Percentiles rank a stretch among this genome's conserved stretches.
phyloP scores from a whole-genome alignment of 2,113 vertebrate genomes.

The Etia nguti region DNA sequence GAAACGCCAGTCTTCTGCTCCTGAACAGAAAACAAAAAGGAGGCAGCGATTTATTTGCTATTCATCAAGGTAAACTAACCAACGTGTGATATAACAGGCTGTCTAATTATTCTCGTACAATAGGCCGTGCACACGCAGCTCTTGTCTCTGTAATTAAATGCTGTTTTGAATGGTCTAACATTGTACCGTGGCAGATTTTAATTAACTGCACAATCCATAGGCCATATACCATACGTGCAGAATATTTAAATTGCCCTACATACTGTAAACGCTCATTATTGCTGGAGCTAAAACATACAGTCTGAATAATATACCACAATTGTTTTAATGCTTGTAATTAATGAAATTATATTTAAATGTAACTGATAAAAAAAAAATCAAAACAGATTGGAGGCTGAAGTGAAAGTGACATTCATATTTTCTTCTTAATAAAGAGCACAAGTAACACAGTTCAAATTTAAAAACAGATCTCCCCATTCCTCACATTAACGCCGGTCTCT shows the following conservation, averaged over 20 bases:
- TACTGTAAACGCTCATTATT: not conserved
- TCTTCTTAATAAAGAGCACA: not conserved
- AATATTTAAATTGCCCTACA: not conserved
- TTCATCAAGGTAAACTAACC: constrained; percentile 1
- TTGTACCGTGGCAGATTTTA: not conserved
- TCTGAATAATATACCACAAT: not conserved
- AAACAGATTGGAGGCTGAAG: not conserved
- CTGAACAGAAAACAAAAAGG: not conserved
- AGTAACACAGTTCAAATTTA: not conserved
- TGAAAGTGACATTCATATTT: not conserved
- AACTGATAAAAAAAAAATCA: not conserved
- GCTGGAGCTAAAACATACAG: not conserved
- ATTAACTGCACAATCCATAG: not conserved
- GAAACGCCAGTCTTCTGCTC: not conserved
- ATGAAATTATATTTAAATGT: not conserved
- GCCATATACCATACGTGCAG: not conserved
- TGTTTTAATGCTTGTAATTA: not conserved
- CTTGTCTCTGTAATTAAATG: constrained; percentile 6
- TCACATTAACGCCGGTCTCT: not conserved
- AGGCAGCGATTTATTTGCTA: not conserved
- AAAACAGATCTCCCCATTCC: not conserved
- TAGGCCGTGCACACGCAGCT: not conserved
- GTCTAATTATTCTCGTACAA: constrained; percentile 12
- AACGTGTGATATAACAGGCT: not conserved
- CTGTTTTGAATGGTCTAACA: not conserved